These are phyloP conservation scores for Myotis vivesi DNA, from an alignment of 2,797 vertebrate genomes.

Conservation along the genomic window DNA sequence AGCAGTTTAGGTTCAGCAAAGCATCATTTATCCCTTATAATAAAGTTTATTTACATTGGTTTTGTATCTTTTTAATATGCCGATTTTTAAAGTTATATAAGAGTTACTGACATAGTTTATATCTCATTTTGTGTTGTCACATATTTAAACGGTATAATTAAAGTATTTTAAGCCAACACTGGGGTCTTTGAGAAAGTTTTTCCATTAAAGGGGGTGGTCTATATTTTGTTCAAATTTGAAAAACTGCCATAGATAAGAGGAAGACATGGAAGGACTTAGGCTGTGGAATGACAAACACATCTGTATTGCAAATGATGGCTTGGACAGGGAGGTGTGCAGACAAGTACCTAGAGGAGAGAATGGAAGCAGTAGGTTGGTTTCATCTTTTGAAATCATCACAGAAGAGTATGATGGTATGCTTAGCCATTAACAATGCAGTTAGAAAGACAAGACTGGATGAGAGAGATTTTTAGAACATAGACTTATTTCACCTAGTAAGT, in stretches of 20 bases:
- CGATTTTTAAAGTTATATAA: not conserved
- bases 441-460: not conserved
- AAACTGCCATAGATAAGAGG: not conserved
- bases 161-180: slow-evolving; percentile 15
- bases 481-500: not conserved
- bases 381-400: not conserved
- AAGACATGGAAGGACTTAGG: not conserved
- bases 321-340: not conserved
- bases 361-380: not conserved
- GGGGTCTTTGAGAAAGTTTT: not conserved
- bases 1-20: not conserved
- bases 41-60: not conserved
- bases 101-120: not conserved
- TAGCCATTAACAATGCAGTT: not conserved
- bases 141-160: slow-evolving; percentile 2
- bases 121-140: not conserved
- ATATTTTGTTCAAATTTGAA: not conserved
- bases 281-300: not conserved
- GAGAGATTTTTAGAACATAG: not conserved
- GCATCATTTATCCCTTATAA: not conserved
- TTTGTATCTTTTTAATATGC: not conserved
- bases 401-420: not conserved
- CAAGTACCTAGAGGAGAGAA: not conserved
- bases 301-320: not conserved
- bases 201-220: not conserved